Evolutionary conservation across 1,140 invertebrate genomes (phyloP), one percentile per base, ranked within the genome.

Genomic region (Diabrotica virgifera): DNA sequence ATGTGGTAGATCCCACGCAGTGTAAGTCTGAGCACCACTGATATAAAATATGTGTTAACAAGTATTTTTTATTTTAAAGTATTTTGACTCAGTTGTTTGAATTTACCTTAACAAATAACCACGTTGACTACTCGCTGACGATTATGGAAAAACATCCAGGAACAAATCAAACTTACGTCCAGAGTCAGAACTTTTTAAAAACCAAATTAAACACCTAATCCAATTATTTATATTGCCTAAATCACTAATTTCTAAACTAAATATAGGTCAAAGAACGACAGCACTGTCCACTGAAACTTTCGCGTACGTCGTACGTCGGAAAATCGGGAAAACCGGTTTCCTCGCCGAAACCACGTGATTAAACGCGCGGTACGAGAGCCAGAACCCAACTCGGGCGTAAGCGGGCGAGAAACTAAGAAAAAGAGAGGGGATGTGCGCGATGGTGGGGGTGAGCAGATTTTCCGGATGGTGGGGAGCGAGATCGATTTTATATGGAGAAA

Each of bases 401-500:
- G 50, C 59, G 14, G 37, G n/a, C 59, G n/a, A n/a, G 6, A 35
- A 51, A n/a, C 24, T 14, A 14, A 24, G 24, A 38, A 36, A 57
- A 57, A 36, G 40, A 24, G 59, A 60, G 24, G 35, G 40, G 40
- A 35, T 60, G 57, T 46, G 40, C 40, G n/a, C 40, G 13, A 4
- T 60, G 46, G 59, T 50, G 59, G 40, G 59, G 59, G 14, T 8
- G 14, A 10, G 0, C 10, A 13, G 36, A 36, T 12, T 14, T 46
- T 46, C 40, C 40, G 8, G 40, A n/a, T 24, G 50, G 59, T 60
- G 59, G 59, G 53, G 53, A 24, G 13, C 24, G 10, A 52, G 24
- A 60, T 60, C 59, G 59, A 60, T 60, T 57, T 57, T 57, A 37
- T 57, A 57, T 36, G 36, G 55, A 60, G 59, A 52, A 60, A 60